Conservation (phyloP, 2,888 invertebrate species). For the Drosophila melanocephala region DNA sequence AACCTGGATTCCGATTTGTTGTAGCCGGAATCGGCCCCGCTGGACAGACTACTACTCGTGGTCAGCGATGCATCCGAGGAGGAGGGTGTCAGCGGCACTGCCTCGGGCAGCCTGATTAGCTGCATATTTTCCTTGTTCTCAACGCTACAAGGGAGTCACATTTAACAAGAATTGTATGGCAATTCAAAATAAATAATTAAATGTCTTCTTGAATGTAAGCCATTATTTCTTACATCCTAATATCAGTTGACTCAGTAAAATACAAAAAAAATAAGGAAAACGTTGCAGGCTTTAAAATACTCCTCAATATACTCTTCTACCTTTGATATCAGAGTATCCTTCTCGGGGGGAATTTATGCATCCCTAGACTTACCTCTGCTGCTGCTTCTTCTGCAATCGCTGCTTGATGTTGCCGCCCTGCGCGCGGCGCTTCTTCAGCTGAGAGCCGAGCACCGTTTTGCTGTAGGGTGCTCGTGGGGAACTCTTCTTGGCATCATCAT, state of each 20-base stretch:
- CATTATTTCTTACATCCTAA: too few relatives aligned
- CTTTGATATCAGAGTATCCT: too few relatives aligned
- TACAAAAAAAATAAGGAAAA: background rate
- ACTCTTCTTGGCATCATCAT: constrained; percentile 18
- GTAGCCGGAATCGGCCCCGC: background rate
- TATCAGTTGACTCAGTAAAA: background rate
- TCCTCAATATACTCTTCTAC: too few relatives aligned
- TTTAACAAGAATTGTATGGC: background rate
- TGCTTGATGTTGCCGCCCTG: constrained; percentile 3
- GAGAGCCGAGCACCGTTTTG: constrained; percentile 27
- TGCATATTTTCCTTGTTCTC: constrained; percentile 36
- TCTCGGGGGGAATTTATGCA: background rate
- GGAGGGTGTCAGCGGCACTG: constrained; percentile 65
- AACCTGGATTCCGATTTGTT: constrained; percentile 9
- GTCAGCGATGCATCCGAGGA: constrained; percentile 67
- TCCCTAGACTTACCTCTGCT: constrained; percentile 22
- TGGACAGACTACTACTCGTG: constrained; percentile 30
- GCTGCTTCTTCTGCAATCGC: constrained; percentile 35
- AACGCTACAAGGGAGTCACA: constrained; percentile 20
- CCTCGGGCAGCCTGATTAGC: constrained; percentile 41
- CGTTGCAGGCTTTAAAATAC: too few relatives aligned
- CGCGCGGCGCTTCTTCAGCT: constrained; percentile 44
- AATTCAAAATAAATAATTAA: background rate
- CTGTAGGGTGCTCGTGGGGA: constrained; percentile 58
- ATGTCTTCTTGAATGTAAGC: background rate